Base-by-base conservation (phyloP, 53 echinoderm and acorn worm genomes). In the Zoroaster sp. region DNA sequence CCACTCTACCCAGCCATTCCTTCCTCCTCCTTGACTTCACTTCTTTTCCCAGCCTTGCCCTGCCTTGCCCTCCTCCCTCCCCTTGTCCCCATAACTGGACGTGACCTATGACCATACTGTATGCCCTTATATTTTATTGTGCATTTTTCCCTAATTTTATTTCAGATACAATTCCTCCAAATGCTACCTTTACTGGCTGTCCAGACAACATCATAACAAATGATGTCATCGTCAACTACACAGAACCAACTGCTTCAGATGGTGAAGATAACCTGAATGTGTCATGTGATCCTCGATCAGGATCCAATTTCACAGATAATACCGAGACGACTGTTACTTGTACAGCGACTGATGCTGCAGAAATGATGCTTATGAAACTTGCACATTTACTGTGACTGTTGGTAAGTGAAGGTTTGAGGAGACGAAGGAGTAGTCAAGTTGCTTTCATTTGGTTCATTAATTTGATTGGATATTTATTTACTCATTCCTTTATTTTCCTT, bases 201-300 rank as follows among this genome's bases (percentile, higher is more conserved):
- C 68, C 82, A 67, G 18, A 67, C 12, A 25, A 68, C 45, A 67
- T 66, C 14, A 13, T 82, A 17, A 41, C 68, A 67, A 82, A 82
- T 68, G 44, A 8, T 55, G 14, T 30, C 3, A 44, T n/a, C 37
- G 43, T 66, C 68, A 45, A 28, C 31, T 82, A 82, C 44, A 82
- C 42, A 28, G 21, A 14, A 66, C 82, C 82, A 41, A 40, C 66
- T 7, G 67, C 82, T n/a, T 52, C 52, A 52, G 54, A 54, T 54
- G 54, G 54, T 54, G 54, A 0, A 20, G 54, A 3, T 54, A 5
- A 4, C 8, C 54, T 54, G 1, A 54, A 2, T 21, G 54, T 54
- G 54, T 21, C 54, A 21, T 54, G 54, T 54, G 54, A 54, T 7
- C 21, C 54, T 21, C 54, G n/a, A 54, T 54, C 54, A 20, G 54